Conservation (phyloP, 2,888 invertebrate species). For the Hypselothyrea guttata region DNA sequence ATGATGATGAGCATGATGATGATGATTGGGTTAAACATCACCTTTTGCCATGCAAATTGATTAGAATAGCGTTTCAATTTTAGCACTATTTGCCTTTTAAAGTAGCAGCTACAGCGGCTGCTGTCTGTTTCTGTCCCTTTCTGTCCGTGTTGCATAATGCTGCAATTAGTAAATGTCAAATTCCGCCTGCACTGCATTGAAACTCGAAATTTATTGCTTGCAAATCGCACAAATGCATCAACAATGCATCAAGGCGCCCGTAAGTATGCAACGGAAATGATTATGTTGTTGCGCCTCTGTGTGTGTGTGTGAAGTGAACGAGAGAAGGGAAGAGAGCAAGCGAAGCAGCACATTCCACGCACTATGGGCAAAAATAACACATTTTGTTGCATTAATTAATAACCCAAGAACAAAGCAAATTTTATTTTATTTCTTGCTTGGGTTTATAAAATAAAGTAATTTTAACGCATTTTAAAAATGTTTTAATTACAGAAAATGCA, state of each 20-base stretch:
- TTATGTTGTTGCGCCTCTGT: slow-evolving; percentile 44
- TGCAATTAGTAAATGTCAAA: slow-evolving; percentile 78
- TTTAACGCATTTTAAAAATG: too few species aligned
- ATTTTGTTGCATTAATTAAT: too few species aligned
- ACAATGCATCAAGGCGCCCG: slow-evolving; percentile 45
- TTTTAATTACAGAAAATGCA: too few species aligned
- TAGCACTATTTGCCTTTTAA: slow-evolving; percentile 5
- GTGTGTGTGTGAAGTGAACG: too few species aligned
- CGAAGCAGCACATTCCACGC: background rate
- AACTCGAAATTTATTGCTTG: slow-evolving; percentile 67
- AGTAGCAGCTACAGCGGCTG: slow-evolving; percentile 2
- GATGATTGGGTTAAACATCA: background rate
- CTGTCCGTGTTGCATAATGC: slow-evolving; percentile 34
- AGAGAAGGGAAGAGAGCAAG: too few species aligned
- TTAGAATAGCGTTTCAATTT: slow-evolving; percentile 32
- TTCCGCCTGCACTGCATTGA: slow-evolving; percentile 56
- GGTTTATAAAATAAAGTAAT: too few species aligned
- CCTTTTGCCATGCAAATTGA: slow-evolving; percentile 35
- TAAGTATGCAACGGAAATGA: slow-evolving; percentile 71
- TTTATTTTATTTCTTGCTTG: too few species aligned
- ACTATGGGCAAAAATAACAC: too few species aligned
- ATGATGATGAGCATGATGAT: too few species aligned
- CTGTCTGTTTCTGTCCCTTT: background rate
- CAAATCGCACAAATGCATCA: slow-evolving; percentile 64
- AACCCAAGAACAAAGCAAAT: too few species aligned